phyloP scores from a whole-genome alignment of 92 coral and sea anemone species.

The Virgularia gustaviana region DNA sequence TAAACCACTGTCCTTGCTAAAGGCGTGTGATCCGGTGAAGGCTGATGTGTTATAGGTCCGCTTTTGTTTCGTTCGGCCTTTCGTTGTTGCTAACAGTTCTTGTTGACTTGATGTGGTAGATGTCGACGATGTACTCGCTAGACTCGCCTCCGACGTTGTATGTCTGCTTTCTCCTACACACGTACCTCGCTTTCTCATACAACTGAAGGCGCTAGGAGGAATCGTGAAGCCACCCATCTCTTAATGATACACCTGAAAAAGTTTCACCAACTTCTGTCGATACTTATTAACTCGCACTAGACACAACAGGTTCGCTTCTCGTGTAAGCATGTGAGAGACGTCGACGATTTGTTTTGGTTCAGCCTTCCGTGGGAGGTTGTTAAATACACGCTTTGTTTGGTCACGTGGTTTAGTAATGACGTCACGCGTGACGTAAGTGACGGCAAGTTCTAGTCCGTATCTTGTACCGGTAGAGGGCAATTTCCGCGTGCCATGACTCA shows the following conservation, averaged over 20 bases:
- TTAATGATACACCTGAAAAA: neutral
- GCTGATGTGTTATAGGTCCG: constrained; percentile 9
- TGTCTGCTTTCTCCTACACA: neutral
- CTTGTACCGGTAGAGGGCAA: too few relatives aligned
- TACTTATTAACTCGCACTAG: neutral
- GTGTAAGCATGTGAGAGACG: too few relatives aligned
- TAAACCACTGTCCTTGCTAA: constrained; percentile 19
- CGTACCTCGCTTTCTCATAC: neutral
- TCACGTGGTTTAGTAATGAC: too few relatives aligned
- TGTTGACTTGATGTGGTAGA: neutral
- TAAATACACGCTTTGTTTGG: too few relatives aligned
- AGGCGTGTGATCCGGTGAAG: constrained; percentile 27
- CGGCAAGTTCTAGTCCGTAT: too few relatives aligned
- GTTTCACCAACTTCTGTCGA: neutral
- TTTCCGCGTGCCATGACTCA: too few relatives aligned
- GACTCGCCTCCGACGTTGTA: neutral
- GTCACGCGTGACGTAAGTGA: too few relatives aligned
- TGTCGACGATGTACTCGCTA: neutral
- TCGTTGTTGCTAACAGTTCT: neutral
- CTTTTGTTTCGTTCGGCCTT: neutral
- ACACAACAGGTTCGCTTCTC: too few relatives aligned
- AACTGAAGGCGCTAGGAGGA: constrained; percentile 13
- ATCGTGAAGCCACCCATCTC: constrained; percentile 24
- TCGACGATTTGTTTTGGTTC: too few relatives aligned
- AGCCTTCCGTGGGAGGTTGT: too few relatives aligned